Percentiles rank a stretch among this genome's conserved stretches.
Conservation (phyloP, 2,797 vertebrate species). For the Poecilia gillii region DNA sequence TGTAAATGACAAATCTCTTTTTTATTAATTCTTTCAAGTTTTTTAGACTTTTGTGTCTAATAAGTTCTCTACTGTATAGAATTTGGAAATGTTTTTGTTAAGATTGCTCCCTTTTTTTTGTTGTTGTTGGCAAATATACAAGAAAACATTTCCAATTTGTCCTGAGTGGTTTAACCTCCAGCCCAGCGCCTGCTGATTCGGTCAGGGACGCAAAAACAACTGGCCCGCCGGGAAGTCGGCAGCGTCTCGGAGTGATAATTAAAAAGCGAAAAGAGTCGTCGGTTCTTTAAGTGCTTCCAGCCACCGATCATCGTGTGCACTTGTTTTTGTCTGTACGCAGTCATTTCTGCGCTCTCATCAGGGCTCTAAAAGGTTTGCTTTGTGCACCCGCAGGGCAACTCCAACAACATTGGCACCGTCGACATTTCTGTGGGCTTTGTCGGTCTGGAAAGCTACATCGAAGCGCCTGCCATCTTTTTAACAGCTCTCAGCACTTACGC, state of each 20-base stretch:
- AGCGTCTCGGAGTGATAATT: slow-evolving; percentile 51
- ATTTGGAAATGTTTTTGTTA: not conserved
- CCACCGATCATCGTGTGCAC: slow-evolving; percentile 24
- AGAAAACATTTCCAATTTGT: slow-evolving; percentile 3
- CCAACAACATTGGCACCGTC: slow-evolving; percentile 92
- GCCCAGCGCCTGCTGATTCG: slow-evolving; percentile 14
- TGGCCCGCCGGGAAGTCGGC: slow-evolving; percentile 40
- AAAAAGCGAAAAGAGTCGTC: slow-evolving; percentile 34
- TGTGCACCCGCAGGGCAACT: slow-evolving; percentile 88
- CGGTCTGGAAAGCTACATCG: slow-evolving; percentile 89
- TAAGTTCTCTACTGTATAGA: not conserved
- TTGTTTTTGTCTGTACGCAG: slow-evolving; percentile 12
- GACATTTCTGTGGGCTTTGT: slow-evolving; percentile 95
- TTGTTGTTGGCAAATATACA: not conserved
- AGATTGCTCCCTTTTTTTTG: not conserved
- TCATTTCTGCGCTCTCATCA: slow-evolving; percentile 9
- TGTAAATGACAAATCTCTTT: not conserved
- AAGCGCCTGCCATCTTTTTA: slow-evolving; percentile 88
- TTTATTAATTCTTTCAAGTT: not conserved
- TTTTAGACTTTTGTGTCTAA: not conserved
- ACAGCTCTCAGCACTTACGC: slow-evolving; percentile 89
- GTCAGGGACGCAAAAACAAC: slow-evolving; percentile 43
- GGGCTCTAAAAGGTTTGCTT: slow-evolving; percentile 29
- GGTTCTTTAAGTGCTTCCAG: slow-evolving; percentile 37
- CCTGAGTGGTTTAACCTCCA: slow-evolving; percentile 26